phyloP scores from a whole-genome alignment of 1,140 invertebrate species.

The Drosophila parabipectinata region DNA sequence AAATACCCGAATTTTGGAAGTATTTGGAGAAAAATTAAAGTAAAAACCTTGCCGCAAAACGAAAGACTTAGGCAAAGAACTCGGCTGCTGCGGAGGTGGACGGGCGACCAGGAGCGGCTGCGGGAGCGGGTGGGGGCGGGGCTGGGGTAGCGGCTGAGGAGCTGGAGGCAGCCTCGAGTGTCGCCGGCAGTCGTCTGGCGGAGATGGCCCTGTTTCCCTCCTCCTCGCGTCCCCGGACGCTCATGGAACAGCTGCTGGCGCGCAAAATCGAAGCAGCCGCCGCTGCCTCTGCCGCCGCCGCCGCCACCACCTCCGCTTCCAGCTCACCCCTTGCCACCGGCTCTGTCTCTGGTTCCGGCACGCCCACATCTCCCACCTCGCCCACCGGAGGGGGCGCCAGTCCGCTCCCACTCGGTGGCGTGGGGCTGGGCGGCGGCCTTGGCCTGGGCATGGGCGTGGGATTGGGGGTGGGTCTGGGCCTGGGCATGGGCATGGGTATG shows the following conservation, averaged over 20 bases:
- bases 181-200: neutral
- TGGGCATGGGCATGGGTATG: constrained; percentile 51
- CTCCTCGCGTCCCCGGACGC: constrained; percentile 86
- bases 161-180: neutral
- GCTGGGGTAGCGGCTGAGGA: constrained; percentile 7
- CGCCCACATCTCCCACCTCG: constrained; percentile 87
- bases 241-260: constrained; percentile 91
- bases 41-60: constrained; percentile 8
- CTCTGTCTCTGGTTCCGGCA: constrained; percentile 85
- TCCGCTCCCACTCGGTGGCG: neutral
- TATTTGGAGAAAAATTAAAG: neutral
- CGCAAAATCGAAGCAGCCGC: constrained; percentile 89
- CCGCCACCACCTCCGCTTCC: constrained; percentile 82
- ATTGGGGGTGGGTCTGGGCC: constrained; percentile 12
- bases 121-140: constrained; percentile 1
- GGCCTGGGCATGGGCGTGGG: neutral
- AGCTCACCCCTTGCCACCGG: constrained; percentile 85
- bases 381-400: neutral
- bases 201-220: constrained; percentile 83
- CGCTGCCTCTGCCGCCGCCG: constrained; percentile 86
- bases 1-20: neutral
- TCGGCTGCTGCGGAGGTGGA: constrained; percentile 31
- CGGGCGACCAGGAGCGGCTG: constrained; percentile 14
- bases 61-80: constrained; percentile 82
- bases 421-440: constrained; percentile 85